Base-by-base conservation (phyloP, 2,888 invertebrate genomes). In the Phoenoteleia sp. region DNA sequence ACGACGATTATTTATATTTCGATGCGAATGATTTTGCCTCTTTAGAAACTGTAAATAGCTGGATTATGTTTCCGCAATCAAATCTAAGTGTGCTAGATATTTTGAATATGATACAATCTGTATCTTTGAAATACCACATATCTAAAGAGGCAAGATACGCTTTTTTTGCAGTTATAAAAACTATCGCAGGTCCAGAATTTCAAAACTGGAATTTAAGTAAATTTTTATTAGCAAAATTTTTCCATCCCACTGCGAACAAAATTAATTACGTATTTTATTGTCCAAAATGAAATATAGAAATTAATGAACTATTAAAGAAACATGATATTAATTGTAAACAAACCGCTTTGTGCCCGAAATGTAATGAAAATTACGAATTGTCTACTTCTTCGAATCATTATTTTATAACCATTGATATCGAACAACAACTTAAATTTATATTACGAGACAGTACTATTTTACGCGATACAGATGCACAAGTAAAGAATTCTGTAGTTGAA, bases 111-210 rank as follows among this genome's bases (percentile, higher is more conserved):
- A 9, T 82, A 1, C 56, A 76, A 54, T 71, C 58, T 49, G 11
- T 76, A 23, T 75, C 11, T 19, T 29, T 76, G 47, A 62, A 76
- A 15, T 76, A 33, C 7, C 29, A 71, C 49, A 36, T 82, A 19
- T 71, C 76, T 3, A 3, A 66, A 0, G 82, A 71, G 66, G 62
- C 52, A 1, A 66, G 62, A 62, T 74, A 52, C 52, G 13, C 62
- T 3, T 29, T 84, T 17, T 52, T 84, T 19, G 2, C 27, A 6
- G 23, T 85, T 11, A 3, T 72, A 6, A 81, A 84, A 77, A 19
- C 27, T 36, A 9, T 85, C 27, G 81, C 77, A 15, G 85, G 85
- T 11, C 79, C 85, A 4, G 42, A 56, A 54, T 81, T 85, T 29
- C 9, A 56, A 15, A 54, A 56, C 6, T 76, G 66, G 67, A 29